These are phyloP conservation scores for Chymomyza caudatula DNA, from an alignment of 2,888 invertebrate genomes.

Conservation along the genomic window DNA sequence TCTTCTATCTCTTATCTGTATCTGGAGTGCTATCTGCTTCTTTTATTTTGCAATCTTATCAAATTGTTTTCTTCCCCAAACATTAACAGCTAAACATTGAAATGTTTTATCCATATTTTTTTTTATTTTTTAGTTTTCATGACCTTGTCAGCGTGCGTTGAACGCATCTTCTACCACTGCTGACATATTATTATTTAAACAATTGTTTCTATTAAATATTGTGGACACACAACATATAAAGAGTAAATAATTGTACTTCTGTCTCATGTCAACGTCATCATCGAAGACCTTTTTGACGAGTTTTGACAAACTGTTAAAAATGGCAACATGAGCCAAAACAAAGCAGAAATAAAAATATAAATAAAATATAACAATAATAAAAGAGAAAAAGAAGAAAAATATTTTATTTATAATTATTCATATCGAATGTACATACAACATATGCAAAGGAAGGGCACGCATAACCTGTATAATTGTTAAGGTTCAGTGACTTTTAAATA, in stretches of 20 bases:
- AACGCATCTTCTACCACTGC: conserved; percentile 30
- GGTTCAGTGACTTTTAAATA: neutral
- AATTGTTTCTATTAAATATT: conserved; percentile 50
- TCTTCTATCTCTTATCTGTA: too few species aligned
- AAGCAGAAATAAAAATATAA: conserved; percentile 1
- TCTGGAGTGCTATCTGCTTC: too few species aligned
- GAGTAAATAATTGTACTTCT: conserved; percentile 33
- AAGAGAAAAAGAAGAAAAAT: neutral
- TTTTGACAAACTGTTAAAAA: neutral
- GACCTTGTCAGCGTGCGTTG: conserved; percentile 57
- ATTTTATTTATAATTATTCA: neutral
- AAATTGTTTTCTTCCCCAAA: neutral
- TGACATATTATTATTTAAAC: conserved; percentile 54
- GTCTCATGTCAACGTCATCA: conserved; percentile 41
- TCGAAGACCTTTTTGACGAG: conserved; percentile 3
- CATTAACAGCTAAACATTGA: conserved; percentile 13
- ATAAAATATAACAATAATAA: conserved; percentile 3
- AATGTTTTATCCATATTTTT: neutral
- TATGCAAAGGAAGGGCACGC: neutral
- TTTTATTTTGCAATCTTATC: neutral
- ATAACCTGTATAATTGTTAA: neutral
- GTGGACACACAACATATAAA: conserved; percentile 38
- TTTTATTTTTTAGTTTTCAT: neutral
- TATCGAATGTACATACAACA: neutral
- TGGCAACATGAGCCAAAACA: neutral